Conservation (phyloP, 2,888 invertebrate genomes). For the Chironomus riparius region DNA sequence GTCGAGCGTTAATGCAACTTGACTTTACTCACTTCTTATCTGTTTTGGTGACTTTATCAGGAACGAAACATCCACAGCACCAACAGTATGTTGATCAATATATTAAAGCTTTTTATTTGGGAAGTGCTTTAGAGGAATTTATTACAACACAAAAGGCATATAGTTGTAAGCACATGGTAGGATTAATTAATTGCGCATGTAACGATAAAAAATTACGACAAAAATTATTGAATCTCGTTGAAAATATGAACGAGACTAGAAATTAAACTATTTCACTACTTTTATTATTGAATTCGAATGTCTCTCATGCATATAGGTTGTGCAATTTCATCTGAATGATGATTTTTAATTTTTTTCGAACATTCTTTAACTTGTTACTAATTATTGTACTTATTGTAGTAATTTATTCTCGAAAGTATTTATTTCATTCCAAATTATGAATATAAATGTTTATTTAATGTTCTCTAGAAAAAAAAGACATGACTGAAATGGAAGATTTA, state of each 20-base stretch:
- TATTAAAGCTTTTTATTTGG: conserved; percentile 93
- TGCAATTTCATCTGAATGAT: conserved; percentile 1
- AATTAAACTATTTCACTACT: not conserved
- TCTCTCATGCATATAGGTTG: conserved; percentile 18
- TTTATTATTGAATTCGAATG: not conserved
- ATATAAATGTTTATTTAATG: not conserved
- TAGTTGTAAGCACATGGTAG: conserved; percentile 74
- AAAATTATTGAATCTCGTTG: conserved; percentile 62
- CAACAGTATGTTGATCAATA: conserved; percentile 87
- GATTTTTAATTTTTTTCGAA: not conserved
- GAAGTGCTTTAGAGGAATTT: conserved; percentile 85
- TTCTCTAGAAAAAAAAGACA: not conserved
- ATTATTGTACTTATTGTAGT: conserved; percentile 20
- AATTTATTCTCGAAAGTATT: not conserved
- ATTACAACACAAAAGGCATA: conserved; percentile 80
- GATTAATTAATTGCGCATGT: conserved; percentile 76
- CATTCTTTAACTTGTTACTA: not conserved
- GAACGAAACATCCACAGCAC: conserved; percentile 74
- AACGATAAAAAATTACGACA: conserved; percentile 81
- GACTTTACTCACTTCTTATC: conserved; percentile 92
- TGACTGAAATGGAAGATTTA: too few species aligned
- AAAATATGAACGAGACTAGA: conserved; percentile 44
- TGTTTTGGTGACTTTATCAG: conserved; percentile 79
- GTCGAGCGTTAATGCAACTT: conserved; percentile 93
- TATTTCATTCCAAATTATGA: not conserved